phyloP scores from a whole-genome alignment of 2,888 invertebrate genomes.

The Autographa pulchrina region DNA sequence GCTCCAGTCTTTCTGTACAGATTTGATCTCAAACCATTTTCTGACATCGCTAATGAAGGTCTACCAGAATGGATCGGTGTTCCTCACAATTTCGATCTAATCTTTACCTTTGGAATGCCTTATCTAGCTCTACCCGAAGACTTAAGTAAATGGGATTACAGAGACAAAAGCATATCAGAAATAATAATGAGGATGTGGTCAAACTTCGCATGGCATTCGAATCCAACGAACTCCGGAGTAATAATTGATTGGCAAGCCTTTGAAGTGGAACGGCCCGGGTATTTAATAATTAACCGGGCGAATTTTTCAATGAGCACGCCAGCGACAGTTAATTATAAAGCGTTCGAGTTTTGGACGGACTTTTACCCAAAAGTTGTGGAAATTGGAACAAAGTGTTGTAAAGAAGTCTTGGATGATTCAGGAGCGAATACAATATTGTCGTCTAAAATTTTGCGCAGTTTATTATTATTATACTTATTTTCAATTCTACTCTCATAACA shows the following conservation, averaged over 20 bases:
- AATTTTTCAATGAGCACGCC: constrained; percentile 94
- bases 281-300: constrained; percentile 92
- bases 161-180: constrained; percentile 94
- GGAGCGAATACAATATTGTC: constrained; percentile 69
- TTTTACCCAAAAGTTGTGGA: constrained; percentile 94
- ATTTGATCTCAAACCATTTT: constrained; percentile 93
- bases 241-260: constrained; percentile 94
- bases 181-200: constrained; percentile 95
- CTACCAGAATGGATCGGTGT: constrained; percentile 94
- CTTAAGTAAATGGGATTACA: constrained; percentile 92
- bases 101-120: constrained; percentile 95
- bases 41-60: constrained; percentile 90
- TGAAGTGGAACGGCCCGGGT: constrained; percentile 91
- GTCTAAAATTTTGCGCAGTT: constrained; percentile 66
- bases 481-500: constrained; percentile 73
- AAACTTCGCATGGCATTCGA: constrained; percentile 93
- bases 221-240: constrained; percentile 92
- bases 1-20: constrained; percentile 92
- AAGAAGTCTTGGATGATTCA: constrained; percentile 86
- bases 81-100: constrained; percentile 94
- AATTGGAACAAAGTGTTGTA: constrained; percentile 93
- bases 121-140: constrained; percentile 91
- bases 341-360: constrained; percentile 95
- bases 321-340: constrained; percentile 92
- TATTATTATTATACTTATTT: constrained; percentile 71